Evolutionary conservation across 2,113 vertebrate species (phyloP), one percentile per base, ranked within the genome.

Genomic region (Chaetodon auriga): DNA sequence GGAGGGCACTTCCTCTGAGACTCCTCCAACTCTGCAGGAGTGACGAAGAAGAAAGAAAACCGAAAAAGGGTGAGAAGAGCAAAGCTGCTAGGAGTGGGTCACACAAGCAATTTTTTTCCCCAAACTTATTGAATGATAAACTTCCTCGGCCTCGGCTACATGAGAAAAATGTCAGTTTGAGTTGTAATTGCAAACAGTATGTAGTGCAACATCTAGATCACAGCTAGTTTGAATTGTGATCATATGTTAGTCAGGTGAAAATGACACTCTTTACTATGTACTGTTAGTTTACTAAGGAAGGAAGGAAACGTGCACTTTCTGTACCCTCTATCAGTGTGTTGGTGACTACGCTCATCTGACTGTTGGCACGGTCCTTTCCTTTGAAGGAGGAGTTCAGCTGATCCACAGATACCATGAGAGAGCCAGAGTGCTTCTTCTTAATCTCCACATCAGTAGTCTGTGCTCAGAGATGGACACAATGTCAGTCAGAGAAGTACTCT

Each of bases 1-100:
- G 98, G 97, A 4, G 98, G 98, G 81, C 98, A 99, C 73, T 97
- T 98, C 83, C 97, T 96, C 88, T 99, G 98, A 83, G 98, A 99
- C 80, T 99, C 98, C 68, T 99, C 98, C 87, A 99, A 93, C 87
- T 99, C 98, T 99, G 90, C 7, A 70, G 64, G 51, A 12, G 58
- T 62, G 21, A 78, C 7, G 6, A 48, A 65, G 11, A 16, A 41
- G n/a, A 25, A 54, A 75, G 19, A n/a, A 38, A 60, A 48, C 2
- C 6, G n/a, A 36, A 75, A 64, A 51, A 23, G 21, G 23, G 3
- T 41, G 4, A 69, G 36, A 58, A 66, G 49, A 61, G 21, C 36
- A 15, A 58, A 45, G 43, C 25, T 36, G 41, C 36, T 30, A n/a
- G 6, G 1, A 30, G 16, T 9, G 2, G 51, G 46, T 53, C 49